phyloP scores from a whole-genome alignment of 1,140 invertebrate species.

The Drosophila nasuta region DNA sequence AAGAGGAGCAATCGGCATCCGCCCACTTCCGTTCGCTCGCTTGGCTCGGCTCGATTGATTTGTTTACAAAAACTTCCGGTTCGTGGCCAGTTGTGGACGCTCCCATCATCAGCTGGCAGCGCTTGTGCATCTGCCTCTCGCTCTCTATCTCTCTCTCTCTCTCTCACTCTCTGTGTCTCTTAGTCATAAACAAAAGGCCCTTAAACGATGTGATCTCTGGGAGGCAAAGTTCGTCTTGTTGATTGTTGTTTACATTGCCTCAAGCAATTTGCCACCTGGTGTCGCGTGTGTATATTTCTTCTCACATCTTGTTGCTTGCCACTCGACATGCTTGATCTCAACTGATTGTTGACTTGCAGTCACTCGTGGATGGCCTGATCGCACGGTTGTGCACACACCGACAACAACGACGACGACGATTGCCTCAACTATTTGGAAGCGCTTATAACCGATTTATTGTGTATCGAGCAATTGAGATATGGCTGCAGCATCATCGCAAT shows the following conservation, averaged over 20 bases:
- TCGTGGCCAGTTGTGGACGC: conserved; percentile 36
- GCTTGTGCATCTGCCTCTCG: conserved; percentile 25
- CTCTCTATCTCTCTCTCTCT: background rate
- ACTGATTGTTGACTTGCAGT: conserved; percentile 37
- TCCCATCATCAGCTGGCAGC: background rate
- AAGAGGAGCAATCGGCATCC: conserved; percentile 31
- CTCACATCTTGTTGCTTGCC: background rate
- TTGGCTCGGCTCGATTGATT: conserved; percentile 63
- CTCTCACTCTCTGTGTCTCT: background rate
- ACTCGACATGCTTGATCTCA: conserved; percentile 25
- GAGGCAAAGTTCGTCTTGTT: conserved; percentile 55
- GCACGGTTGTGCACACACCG: conserved; percentile 21
- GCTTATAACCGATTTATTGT: conserved; percentile 33
- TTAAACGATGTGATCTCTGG: conserved; percentile 30
- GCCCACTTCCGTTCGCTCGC: conserved; percentile 57
- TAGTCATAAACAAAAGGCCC: conserved; percentile 65
- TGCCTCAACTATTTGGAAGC: conserved; percentile 18
- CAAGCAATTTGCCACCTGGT: conserved; percentile 54
- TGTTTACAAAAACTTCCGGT: conserved; percentile 80
- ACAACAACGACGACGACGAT: background rate
- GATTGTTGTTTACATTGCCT: conserved; percentile 46
- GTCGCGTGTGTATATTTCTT: conserved; percentile 31
- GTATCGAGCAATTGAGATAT: conserved; percentile 42
- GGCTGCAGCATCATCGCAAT: conserved; percentile 27
- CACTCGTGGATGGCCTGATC: conserved; percentile 27